Base-by-base conservation (phyloP, 2,113 vertebrate genomes). In the Centropus unirufus region DNA sequence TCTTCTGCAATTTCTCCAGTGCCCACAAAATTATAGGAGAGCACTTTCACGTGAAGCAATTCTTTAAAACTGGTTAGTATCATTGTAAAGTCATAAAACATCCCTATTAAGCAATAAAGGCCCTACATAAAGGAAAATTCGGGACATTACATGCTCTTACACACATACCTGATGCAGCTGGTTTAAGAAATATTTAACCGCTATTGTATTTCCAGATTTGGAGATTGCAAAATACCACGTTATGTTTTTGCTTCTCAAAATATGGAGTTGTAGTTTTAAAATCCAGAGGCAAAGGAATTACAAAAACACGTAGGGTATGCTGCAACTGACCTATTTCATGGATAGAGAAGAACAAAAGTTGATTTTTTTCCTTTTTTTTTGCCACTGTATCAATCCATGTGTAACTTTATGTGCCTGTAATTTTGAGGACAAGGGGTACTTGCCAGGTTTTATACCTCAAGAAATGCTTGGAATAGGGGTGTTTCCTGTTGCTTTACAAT, bases 301-400 rank as follows among this genome's bases (percentile, higher is more conserved):
- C 32, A 51, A 24, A 26, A 67, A 67, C 2, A 3, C 4, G 11
- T 51, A 32, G 12, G 9, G 27, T 61, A 78, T 30, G 19, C 52
- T 61, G 52, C 14, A 70, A 9, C 12, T 40, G 16, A 67, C 54
- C 82, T 70, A 70, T 49, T 75, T 85, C 14, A 40, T 21, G 15
- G n/a, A 85, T 40, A 3, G 2, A 86, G 27, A 85, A 24, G 5
- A 82, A 82, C 5, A 44, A 46, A 61, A 59, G 13, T 42, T 49
- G 24, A 9, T 4, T 23, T 19, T 30, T 30, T 18, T 30, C 9
- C 8, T 17, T 54, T 39, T 32, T 63, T 68, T 82, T 24, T 2
- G 3, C 40, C 14, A 39, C 22, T 2, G 0, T 83, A 52, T 36
- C 36, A 40, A 40, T 73, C 62, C 55, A 62, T 0, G 0, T 5